Base-by-base conservation (phyloP, 1,140 invertebrate genomes). In the Orchestia grillus region DNA sequence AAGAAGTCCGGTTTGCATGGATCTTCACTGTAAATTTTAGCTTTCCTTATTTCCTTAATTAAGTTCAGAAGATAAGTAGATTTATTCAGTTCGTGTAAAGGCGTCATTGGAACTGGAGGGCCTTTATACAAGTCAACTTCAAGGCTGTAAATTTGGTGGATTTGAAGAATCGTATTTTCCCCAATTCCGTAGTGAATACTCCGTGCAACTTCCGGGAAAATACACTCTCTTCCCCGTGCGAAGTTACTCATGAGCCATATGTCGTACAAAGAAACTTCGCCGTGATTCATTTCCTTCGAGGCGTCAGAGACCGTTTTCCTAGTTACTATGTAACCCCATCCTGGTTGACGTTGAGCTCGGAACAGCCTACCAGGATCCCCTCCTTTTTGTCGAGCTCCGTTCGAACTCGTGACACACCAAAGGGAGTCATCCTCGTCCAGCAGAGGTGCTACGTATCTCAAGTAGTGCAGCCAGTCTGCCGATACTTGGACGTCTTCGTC, bases 401-500 rank as follows among this genome's bases (percentile, higher is more conserved):
- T 45, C 43, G 44, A 95, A 15, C 96, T 96, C 41, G 96, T 95
- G 45, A 96, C 96, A 77, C 96, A 96, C 96, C 96, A 96, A 28
- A 96, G 92, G 28, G 96, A 96, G 43, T 90, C 41, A 43, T 96
- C 96, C 16, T 43, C 28, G 45, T 96, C 96, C 19, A 96, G 96
- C 44, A 96, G 91, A 28, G 96, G 96, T 36, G 96, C 95, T 53
- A 95, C 57, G 91, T 96, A 96, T 47, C 91, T 42, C 47, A 96
- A 77, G 92, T 95, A 44, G 42, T 77, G 19, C 77, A 96, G 92
- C 96, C 96, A 96, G 77, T 96, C 96, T 57, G 15, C 44, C 19
- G 96, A 96, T 23, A 96, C 96, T 44, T 96, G 96, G 87, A 96
- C 96, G 44, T 96, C 96, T 96, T 96, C 96, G 44, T 96, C 96